These are phyloP conservation scores for Macquaria australasica DNA, from an alignment of 2,113 vertebrate genomes.

Conservation along the genomic window DNA sequence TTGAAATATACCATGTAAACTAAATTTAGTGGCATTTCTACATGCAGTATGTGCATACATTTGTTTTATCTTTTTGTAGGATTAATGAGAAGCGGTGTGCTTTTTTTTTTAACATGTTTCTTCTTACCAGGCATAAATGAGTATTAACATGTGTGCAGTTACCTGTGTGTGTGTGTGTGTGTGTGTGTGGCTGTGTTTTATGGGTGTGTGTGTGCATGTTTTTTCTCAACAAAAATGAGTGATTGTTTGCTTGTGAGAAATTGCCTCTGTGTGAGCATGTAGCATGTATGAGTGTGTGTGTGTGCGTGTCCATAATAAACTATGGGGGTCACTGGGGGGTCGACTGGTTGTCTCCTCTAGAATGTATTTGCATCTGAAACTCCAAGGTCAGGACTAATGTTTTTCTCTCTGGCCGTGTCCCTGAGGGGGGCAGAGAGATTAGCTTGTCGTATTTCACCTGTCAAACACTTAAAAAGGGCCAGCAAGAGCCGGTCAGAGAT, in stretches of 20 bases:
- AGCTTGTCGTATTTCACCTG: conserved; percentile 80
- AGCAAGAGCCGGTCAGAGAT: conserved; percentile 19
- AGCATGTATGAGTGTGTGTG: conserved; percentile 19
- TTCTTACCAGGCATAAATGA: conserved; percentile 6
- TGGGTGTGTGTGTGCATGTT: conserved; percentile 5
- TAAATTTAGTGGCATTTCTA: conserved; percentile 16
- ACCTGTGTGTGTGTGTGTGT: conserved; percentile 19
- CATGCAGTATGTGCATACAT: not conserved
- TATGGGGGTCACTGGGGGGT: conserved; percentile 44
- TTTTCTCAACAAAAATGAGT: conserved; percentile 20
- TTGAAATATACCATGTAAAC: conserved; percentile 4
- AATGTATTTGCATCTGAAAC: conserved; percentile 77
- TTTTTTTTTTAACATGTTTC: not conserved
- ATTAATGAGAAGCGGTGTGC: conserved; percentile 10
- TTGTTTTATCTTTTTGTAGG: conserved; percentile 25
- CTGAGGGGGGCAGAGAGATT: conserved; percentile 67
- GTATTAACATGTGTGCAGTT: conserved; percentile 24
- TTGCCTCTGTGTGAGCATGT: conserved; percentile 17
- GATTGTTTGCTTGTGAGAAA: conserved; percentile 41
- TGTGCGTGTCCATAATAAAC: conserved; percentile 44
- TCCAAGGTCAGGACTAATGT: conserved; percentile 78
- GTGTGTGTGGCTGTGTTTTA: not conserved
- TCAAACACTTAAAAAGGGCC: conserved; percentile 71
- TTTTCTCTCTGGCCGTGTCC: conserved; percentile 72
- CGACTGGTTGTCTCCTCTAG: conserved; percentile 64